Percentiles rank a stretch among this genome's conserved stretches.
Conservation (phyloP, 2,888 invertebrate genomes). For the Drosophila birchii region DNA sequence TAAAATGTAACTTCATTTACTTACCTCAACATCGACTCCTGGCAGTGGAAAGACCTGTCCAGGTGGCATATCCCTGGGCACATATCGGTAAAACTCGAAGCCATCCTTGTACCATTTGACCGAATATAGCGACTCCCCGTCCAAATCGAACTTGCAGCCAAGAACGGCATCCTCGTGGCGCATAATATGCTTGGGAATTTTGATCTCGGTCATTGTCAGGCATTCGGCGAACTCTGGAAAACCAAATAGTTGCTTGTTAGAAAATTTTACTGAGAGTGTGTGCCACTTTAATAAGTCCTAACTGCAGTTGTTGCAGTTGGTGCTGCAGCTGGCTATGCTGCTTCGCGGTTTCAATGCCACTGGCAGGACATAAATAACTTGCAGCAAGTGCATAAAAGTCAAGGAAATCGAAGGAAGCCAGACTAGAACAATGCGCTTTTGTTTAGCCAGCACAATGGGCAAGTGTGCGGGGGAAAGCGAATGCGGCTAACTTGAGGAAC, state of each 20-base stretch:
- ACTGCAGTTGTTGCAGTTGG: conserved; percentile 11
- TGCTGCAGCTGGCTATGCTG: conserved; percentile 16
- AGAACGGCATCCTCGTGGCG: conserved; percentile 91
- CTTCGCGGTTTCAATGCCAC: conserved; percentile 69
- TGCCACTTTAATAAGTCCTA: conserved; percentile 45
- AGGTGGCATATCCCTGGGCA: conserved; percentile 92
- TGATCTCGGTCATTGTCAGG: conserved; percentile 90
- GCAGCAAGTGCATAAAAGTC: conserved; percentile 80
- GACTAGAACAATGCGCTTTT: conserved; percentile 77
- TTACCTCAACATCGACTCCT: conserved; percentile 94
- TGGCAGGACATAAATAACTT: conserved; percentile 74
- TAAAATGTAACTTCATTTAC: conserved; percentile 71
- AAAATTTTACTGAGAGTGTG: background rate
- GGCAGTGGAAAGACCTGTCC: conserved; percentile 91
- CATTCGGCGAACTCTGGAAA: conserved; percentile 85
- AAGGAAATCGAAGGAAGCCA: conserved; percentile 75
- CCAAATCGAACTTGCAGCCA: conserved; percentile 93
- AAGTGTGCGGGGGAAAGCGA: conserved; percentile 39
- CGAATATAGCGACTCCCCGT: conserved; percentile 92
- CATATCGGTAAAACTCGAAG: conserved; percentile 94
- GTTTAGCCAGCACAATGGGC: conserved; percentile 69
- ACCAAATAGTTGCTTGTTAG: conserved; percentile 23
- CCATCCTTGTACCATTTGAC: conserved; percentile 97
- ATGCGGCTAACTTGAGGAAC: conserved; percentile 72
- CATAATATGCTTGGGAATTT: conserved; percentile 93